phyloP scores from a whole-genome alignment of 1,140 invertebrate genomes.

The Orius insidiosus region DNA sequence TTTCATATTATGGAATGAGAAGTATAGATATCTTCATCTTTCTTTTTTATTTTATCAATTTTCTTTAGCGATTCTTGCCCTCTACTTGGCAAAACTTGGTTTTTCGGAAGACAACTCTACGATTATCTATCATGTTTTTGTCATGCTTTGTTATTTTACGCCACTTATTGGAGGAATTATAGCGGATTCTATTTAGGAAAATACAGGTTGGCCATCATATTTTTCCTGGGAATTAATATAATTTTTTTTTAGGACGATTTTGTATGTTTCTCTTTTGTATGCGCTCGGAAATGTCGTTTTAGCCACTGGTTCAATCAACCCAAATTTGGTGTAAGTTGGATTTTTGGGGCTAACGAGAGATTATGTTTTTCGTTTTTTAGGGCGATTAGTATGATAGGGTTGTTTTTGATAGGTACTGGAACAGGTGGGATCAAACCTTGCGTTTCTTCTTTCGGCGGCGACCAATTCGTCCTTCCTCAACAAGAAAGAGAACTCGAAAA shows the following conservation, averaged over 20 bases:
- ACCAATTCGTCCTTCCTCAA: slow-evolving; percentile 75
- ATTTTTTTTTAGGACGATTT: slow-evolving; percentile 41
- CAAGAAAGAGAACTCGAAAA: slow-evolving; percentile 55
- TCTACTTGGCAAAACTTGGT: slow-evolving; percentile 54
- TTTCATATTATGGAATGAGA: slow-evolving; percentile 91
- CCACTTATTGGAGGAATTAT: slow-evolving; percentile 73
- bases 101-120: slow-evolving; percentile 50
- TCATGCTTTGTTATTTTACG: slow-evolving; percentile 71
- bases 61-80: slow-evolving; percentile 52
- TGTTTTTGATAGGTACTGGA: slow-evolving; percentile 69
- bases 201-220: slow-evolving; percentile 32
- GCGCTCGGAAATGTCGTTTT: slow-evolving; percentile 66
- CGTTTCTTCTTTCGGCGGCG: slow-evolving; percentile 90
- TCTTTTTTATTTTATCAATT: not conserved
- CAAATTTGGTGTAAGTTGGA: no score
- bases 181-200: slow-evolving; percentile 77
- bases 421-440: slow-evolving; percentile 97
- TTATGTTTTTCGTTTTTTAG: no score
- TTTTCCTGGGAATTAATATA: no score
- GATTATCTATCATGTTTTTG: slow-evolving; percentile 66
- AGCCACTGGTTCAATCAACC: slow-evolving; percentile 37
- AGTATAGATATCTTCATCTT: slow-evolving; percentile 55
- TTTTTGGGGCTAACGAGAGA: no score
- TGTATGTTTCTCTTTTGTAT: slow-evolving; percentile 78
- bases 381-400: slow-evolving; percentile 38